phyloP scores from a whole-genome alignment of 1,140 invertebrate genomes.

The Theocolax elegans region DNA sequence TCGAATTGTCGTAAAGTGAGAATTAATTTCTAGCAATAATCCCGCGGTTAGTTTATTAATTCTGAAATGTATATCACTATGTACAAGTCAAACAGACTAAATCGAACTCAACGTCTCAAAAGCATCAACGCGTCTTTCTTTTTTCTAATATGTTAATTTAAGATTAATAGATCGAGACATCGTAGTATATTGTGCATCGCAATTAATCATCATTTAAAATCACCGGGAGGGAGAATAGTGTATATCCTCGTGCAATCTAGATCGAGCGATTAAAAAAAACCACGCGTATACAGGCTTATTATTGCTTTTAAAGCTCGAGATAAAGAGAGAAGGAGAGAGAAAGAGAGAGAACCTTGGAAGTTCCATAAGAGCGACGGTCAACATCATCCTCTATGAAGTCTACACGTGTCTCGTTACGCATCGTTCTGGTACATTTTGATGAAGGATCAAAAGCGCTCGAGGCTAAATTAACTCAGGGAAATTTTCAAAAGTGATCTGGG shows the following conservation, averaged over 20 bases:
- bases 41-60: too few species aligned
- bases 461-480: slow-evolving; percentile 9
- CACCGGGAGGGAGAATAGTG: not conserved
- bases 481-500: too few species aligned
- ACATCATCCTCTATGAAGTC: slow-evolving; percentile 21
- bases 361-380: not conserved
- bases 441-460: slow-evolving; percentile 10
- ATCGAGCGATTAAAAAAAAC: slow-evolving; percentile 11
- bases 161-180: not conserved
- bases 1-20: too few species aligned
- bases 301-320: slow-evolving; percentile 6
- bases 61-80: too few species aligned
- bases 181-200: not conserved
- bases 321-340: too few species aligned
- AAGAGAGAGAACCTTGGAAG: slow-evolving; percentile 6
- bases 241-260: slow-evolving; percentile 13
- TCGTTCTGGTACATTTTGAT: slow-evolving; percentile 4
- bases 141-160: slow-evolving; percentile 3
- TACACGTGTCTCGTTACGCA: slow-evolving; percentile 11
- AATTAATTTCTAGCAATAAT: too few species aligned
- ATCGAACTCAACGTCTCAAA: too few species aligned
- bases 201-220: slow-evolving; percentile 13
- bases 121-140: too few species aligned
- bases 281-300: too few species aligned
- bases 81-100: too few species aligned